Conservation (phyloP, 2,888 invertebrate genomes). For the Caenorhabditis macrosperma region DNA sequence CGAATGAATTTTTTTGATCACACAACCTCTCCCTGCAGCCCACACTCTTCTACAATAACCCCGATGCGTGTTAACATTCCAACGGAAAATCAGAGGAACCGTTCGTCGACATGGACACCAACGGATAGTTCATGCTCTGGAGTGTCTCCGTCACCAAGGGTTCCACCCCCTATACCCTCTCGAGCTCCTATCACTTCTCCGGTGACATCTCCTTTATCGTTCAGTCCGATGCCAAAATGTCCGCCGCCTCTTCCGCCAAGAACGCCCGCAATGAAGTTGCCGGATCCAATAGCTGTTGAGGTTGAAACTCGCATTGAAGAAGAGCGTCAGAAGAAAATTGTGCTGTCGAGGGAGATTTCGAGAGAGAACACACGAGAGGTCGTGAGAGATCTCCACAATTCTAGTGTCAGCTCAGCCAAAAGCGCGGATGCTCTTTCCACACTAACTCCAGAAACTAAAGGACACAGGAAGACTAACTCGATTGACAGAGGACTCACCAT, state of each 20-base stretch:
- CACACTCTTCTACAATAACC: neutral
- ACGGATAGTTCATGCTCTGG: constrained; percentile 15
- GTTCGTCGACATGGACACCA: constrained; percentile 27
- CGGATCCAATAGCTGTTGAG: constrained; percentile 64
- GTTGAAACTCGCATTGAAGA: constrained; percentile 47
- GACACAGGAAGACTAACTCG: constrained; percentile 77
- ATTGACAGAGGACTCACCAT: constrained; percentile 76
- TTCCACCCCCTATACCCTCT: constrained; percentile 53
- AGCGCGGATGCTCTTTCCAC: neutral
- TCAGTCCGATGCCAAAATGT: constrained; percentile 45
- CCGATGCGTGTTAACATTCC: constrained; percentile 24
- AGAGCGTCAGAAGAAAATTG: constrained; percentile 17
- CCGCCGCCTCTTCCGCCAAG: constrained; percentile 72
- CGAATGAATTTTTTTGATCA: neutral
- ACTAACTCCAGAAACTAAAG: constrained; percentile 52
- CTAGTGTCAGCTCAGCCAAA: neutral
- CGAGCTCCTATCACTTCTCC: constrained; percentile 45
- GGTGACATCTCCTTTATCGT: constrained; percentile 5
- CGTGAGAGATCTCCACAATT: neutral
- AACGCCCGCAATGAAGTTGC: constrained; percentile 66
- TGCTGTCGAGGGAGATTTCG: constrained; percentile 3
- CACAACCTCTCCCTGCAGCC: constrained; percentile 2
- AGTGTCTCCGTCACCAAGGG: constrained; percentile 13
- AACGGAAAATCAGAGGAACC: neutral
- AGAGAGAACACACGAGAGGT: neutral